Conservation (phyloP, 1,140 invertebrate genomes). For the Diorhabda sublineata region DNA sequence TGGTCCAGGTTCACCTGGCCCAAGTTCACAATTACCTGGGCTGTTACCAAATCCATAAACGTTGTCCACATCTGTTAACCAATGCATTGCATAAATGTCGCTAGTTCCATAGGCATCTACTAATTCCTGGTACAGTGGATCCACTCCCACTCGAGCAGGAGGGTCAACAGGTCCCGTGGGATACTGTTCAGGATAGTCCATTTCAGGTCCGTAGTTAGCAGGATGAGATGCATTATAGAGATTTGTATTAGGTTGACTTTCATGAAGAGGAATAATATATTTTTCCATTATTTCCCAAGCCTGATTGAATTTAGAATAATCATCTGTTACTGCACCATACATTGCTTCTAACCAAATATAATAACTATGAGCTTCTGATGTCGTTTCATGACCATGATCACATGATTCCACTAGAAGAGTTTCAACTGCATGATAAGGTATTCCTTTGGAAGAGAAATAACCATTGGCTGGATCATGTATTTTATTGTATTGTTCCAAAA, state of each 20-base stretch:
- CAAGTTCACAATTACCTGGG: constrained; percentile 21
- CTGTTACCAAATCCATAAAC: constrained; percentile 23
- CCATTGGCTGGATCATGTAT: constrained; percentile 23
- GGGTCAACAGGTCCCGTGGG: constrained; percentile 19
- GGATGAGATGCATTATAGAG: constrained; percentile 21
- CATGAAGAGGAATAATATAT: constrained; percentile 21
- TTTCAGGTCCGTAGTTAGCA: constrained; percentile 25
- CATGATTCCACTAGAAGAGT: constrained; percentile 28
- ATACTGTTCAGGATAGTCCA: constrained; percentile 25
- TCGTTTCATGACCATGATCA: constrained; percentile 30
- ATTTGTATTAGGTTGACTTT: constrained; percentile 18
- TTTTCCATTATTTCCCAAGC: constrained; percentile 28
- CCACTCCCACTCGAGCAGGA: constrained; percentile 19
- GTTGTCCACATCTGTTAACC: constrained; percentile 24
- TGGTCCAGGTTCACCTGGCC: constrained; percentile 18
- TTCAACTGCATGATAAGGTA: constrained; percentile 30
- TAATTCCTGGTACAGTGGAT: constrained; percentile 22
- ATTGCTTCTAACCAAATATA: constrained; percentile 30
- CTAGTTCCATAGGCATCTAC: constrained; percentile 17
- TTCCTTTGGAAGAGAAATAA: constrained; percentile 26
- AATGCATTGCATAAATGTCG: constrained; percentile 23
- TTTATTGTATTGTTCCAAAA: constrained; percentile 28
- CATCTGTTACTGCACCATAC: constrained; percentile 25
- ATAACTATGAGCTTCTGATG: constrained; percentile 31
- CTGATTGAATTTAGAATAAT: constrained; percentile 25